Evolutionary conservation across 2,113 vertebrate genomes (phyloP), one percentile per base, ranked within the genome.

Genomic region (Theropithecus gelada): DNA sequence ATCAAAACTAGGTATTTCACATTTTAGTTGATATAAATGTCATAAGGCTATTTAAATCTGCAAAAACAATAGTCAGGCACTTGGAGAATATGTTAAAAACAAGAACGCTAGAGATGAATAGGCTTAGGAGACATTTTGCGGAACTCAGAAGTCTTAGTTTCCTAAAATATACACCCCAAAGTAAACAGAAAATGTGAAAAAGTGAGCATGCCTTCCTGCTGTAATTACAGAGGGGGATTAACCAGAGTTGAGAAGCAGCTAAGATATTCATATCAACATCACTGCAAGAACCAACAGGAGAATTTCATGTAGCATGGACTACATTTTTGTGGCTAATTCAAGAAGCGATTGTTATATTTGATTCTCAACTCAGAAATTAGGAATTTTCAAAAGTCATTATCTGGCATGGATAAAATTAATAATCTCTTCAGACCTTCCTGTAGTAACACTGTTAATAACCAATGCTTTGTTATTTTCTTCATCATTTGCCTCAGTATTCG

Each of bases 1-100:
- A 96, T 79, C 30, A 89, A 95, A 96, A 93, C 25, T 32, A 96
- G 66, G 11, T 82, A 97, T 92, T 94, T 96, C n/a, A 90, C 82
- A 86, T n/a, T 88, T 45, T 30, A 93, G 40, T 52, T 78, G 82
- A 72, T 35, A 64, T 6, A 88, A 93, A 93, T 61, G 50, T 73
- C 57, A 64, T 17, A 79, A 80, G 50, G 10, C 48, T 55, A 50
- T 72, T 1, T 18, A 57, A 93, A 79, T 86, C 32, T 55, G 22
- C 76, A 81, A 90, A 94, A 80, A 90, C 57, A 93, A 85, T 30
- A 81, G 64, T 14, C 61, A 90, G 82, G 38, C 2, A 18, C 64
- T 78, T 40, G 59, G 38, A n/a, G 48, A 30, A 79, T 40, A n/a
- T 18, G n/a, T 64, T 38, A 40, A 90, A 90, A 94, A 38, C 27